Percentiles rank a stretch among this genome's conserved stretches.
These are phyloP conservation scores for Rhynchonema sp. DNA, from an alignment of 2,888 invertebrate species.

Conservation along the genomic window DNA sequence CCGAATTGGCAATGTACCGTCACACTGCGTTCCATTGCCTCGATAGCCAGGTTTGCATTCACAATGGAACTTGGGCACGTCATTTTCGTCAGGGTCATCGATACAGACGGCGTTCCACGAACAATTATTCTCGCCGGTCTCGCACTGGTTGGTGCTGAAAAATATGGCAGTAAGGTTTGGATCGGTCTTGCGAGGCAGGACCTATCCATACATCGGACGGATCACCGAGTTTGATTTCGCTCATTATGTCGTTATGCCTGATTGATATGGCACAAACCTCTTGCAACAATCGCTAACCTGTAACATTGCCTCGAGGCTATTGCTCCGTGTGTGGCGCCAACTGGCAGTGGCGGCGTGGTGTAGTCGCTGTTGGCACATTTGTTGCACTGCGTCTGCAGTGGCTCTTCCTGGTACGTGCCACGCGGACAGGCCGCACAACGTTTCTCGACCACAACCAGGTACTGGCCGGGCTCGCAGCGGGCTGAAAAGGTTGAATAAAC, in stretches of 20 bases:
- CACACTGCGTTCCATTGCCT: slow-evolving; percentile 36
- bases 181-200: too few species aligned
- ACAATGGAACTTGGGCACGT: slow-evolving; percentile 42
- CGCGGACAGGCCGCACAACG: slow-evolving; percentile 77
- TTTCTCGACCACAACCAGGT: slow-evolving; percentile 60
- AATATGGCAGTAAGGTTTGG: too few species aligned
- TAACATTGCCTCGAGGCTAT: background rate
- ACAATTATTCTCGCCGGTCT: slow-evolving; percentile 25
- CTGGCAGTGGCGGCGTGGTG: background rate
- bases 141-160: slow-evolving; percentile 26
- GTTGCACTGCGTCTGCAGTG: slow-evolving; percentile 4
- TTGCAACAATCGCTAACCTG: background rate
- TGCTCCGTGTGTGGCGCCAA: background rate
- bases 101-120: slow-evolving; percentile 16
- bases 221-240: too few species aligned
- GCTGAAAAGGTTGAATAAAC: too few species aligned
- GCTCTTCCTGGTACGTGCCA: slow-evolving; percentile 75
- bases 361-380: slow-evolving; percentile 6
- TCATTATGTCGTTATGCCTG: too few species aligned
- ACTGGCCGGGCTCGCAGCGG: slow-evolving; percentile 63
- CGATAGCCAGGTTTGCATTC: slow-evolving; percentile 82
- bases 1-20: slow-evolving; percentile 10
- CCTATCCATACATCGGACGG: too few species aligned
- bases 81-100: slow-evolving; percentile 25
- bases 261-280: too few species aligned